Percentiles rank a stretch among this genome's conserved stretches.
Conservation (phyloP, 53 echinoderm and acorn worm species). For the Hippasteria phrygiana region DNA sequence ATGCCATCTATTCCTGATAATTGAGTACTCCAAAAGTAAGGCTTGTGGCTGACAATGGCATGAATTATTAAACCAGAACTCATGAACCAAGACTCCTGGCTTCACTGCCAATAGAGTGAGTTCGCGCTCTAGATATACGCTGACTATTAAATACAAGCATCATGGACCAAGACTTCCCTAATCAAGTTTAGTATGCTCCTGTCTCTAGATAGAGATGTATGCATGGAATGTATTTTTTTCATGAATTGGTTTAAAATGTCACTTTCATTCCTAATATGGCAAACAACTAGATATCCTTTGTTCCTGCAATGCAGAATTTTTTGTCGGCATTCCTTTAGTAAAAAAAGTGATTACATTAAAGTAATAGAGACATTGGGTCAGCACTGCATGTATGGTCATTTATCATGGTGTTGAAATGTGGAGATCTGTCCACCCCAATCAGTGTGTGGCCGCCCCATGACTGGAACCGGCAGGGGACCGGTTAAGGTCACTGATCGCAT, state of each 20-base stretch:
- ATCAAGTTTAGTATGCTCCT: too few relatives aligned
- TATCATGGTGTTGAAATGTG: not conserved
- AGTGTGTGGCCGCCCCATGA: not conserved
- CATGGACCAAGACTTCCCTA: too few relatives aligned
- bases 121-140: too few relatives aligned
- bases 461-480: not conserved
- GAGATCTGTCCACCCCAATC: not conserved
- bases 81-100: too few relatives aligned
- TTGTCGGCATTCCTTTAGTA: constrained; percentile 37
- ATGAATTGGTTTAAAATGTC: not conserved
- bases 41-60: too few relatives aligned
- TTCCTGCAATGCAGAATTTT: not conserved
- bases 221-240: too few relatives aligned
- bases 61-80: too few relatives aligned
- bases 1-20: too few relatives aligned
- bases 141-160: too few relatives aligned
- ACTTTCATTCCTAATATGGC: constrained; percentile 8
- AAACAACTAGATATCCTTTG: not conserved
- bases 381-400: not conserved
- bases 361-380: not conserved
- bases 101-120: too few relatives aligned
- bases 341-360: not conserved
- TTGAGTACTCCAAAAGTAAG: too few relatives aligned
- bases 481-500: not conserved
- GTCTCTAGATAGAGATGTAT: too few relatives aligned